These are phyloP conservation scores for Naja naja DNA, from an alignment of 2,113 vertebrate genomes.

Conservation along the genomic window DNA sequence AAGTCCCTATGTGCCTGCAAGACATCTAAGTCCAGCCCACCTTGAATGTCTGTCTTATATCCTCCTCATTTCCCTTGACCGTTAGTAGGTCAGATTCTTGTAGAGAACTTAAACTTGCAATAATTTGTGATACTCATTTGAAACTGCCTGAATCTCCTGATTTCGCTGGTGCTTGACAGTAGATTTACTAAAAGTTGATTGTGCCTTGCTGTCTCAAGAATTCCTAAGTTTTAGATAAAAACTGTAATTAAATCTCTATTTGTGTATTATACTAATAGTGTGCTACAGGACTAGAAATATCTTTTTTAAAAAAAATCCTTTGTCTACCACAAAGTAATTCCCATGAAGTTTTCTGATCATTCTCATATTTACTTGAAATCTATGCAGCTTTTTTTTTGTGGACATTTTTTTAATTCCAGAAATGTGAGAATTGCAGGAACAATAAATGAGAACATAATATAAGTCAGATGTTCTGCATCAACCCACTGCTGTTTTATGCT, in stretches of 20 bases:
- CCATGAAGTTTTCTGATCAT: neutral
- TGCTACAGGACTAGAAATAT: neutral
- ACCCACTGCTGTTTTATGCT: neutral
- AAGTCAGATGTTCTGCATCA: neutral
- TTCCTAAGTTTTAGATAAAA: fast-evolving
- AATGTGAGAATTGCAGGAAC: neutral
- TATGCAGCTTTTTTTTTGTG: neutral
- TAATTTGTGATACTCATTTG: neutral
- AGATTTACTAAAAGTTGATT: neutral
- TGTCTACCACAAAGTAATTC: neutral
- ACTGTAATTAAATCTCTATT: constrained; percentile 30
- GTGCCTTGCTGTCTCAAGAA: fast-evolving
- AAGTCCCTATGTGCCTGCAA: neutral
- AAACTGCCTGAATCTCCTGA: neutral
- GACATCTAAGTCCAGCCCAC: too few species aligned
- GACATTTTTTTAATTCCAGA: neutral
- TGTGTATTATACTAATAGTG: neutral
- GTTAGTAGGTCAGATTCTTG: neutral
- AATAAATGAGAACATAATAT: neutral
- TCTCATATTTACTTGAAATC: constrained; percentile 1
- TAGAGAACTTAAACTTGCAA: neutral
- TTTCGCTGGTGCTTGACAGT: neutral
- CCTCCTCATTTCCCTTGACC: neutral
- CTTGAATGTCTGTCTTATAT: neutral
- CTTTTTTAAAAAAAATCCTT: neutral